Evolutionary conservation across 2,888 invertebrate species (phyloP).

Genomic region (Phortica okadai): DNA sequence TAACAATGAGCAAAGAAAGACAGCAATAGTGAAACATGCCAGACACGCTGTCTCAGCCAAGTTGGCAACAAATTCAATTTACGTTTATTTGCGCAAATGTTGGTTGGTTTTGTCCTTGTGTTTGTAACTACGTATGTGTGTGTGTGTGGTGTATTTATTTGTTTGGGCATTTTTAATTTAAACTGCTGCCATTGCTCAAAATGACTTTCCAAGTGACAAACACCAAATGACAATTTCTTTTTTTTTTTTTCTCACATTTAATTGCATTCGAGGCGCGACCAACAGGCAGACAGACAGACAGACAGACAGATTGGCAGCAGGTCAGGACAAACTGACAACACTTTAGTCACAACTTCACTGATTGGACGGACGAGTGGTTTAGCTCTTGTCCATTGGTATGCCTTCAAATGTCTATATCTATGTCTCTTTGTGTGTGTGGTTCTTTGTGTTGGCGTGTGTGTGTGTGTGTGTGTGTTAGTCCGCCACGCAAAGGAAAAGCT

Average conservation of each 20-base stretch:
- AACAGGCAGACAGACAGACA: neutral
- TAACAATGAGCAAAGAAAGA: neutral
- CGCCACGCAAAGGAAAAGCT: neutral
- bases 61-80: slow-evolving; percentile 59
- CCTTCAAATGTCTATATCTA: too few species aligned
- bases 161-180: slow-evolving; percentile 50
- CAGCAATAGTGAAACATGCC: neutral
- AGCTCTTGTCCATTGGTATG: neutral
- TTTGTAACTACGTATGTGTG: slow-evolving; percentile 32
- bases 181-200: slow-evolving; percentile 48
- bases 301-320: neutral
- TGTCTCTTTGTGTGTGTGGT: too few species aligned
- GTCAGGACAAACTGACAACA: neutral
- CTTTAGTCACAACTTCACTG: neutral
- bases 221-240: slow-evolving; percentile 7
- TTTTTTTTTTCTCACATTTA: slow-evolving; percentile 51
- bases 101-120: slow-evolving; percentile 23
- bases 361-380: neutral
- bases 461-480: too few species aligned
- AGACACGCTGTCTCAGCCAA: slow-evolving; percentile 13
- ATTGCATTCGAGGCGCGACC: slow-evolving; percentile 50
- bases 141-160: slow-evolving; percentile 14
- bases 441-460: too few species aligned
- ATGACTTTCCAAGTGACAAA: slow-evolving; percentile 51
- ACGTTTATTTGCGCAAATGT: slow-evolving; percentile 54